phyloP scores from a whole-genome alignment of 2,797 vertebrate genomes.

The Enteromius treurensis region DNA sequence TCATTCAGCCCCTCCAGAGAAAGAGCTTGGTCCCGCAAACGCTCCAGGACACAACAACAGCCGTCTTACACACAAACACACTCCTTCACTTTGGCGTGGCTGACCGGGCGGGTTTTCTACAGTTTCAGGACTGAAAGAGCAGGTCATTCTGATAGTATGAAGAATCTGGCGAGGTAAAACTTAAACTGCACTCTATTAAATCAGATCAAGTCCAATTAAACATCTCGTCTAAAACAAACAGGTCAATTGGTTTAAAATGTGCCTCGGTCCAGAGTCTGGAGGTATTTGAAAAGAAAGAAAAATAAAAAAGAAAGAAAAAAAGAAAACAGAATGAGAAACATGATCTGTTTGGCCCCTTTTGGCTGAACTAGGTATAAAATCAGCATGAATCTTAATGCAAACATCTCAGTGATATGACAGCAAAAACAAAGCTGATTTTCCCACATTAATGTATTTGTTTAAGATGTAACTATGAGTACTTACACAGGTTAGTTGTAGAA shows the following conservation, averaged over 20 bases:
- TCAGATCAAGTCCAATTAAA: not conserved
- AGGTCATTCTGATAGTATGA: not conserved
- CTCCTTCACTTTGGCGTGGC: not conserved
- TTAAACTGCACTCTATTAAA: constrained; percentile 4
- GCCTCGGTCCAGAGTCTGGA: constrained; percentile 7
- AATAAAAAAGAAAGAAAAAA: constrained; percentile 41
- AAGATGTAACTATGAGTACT: too few relatives aligned
- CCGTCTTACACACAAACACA: not conserved
- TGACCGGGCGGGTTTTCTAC: not conserved
- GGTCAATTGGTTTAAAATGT: not conserved
- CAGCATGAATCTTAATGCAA: too few relatives aligned
- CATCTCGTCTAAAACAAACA: not conserved
- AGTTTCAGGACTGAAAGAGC: not conserved
- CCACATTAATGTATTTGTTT: too few relatives aligned
- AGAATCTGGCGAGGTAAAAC: not conserved
- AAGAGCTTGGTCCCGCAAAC: not conserved
- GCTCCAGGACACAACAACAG: not conserved
- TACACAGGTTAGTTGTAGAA: too few relatives aligned
- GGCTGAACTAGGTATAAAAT: too few relatives aligned
- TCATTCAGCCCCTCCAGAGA: constrained; percentile 14
- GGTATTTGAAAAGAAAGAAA: too few relatives aligned
- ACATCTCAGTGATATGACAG: too few relatives aligned
- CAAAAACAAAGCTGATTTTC: too few relatives aligned
- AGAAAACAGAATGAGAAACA: constrained; percentile 29
- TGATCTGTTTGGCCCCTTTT: not conserved